Conservation (phyloP, 1,140 invertebrate species). For the Drosophila nigrodunni region DNA sequence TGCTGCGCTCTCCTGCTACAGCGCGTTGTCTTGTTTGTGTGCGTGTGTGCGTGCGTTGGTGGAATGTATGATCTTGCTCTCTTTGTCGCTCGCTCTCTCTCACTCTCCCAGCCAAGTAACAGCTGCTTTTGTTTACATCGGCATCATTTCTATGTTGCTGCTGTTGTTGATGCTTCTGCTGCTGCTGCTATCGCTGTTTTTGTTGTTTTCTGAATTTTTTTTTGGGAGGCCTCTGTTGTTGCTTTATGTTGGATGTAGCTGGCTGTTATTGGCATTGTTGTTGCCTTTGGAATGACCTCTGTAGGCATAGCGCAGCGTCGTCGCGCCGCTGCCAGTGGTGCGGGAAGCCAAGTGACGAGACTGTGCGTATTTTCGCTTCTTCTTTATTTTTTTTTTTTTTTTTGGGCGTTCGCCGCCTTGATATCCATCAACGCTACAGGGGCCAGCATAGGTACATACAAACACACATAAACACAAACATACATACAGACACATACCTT, state of each 20-base stretch:
- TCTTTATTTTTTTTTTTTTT: constrained; percentile 15
- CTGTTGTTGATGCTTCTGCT: constrained; percentile 36
- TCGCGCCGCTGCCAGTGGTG: constrained; percentile 14
- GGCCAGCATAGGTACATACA: constrained; percentile 20
- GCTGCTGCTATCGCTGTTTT: constrained; percentile 30
- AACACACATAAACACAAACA: no score
- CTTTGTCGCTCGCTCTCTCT: constrained; percentile 21
- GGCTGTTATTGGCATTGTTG: constrained; percentile 71
- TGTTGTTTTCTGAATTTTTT: constrained; percentile 49
- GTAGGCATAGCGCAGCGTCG: constrained; percentile 64
- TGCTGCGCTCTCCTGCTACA: neutral
- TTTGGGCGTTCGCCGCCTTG: constrained; percentile 47
- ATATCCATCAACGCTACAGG: constrained; percentile 58
- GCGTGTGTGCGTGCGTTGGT: neutral
- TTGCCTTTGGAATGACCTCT: constrained; percentile 84
- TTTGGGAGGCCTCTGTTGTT: constrained; percentile 35
- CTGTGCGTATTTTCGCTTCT: constrained; percentile 3
- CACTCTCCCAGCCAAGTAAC: constrained; percentile 39
- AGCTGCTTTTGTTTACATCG: constrained; percentile 79
- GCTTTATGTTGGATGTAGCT: constrained; percentile 58
- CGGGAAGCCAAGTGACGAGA: constrained; percentile 1
- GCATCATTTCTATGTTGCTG: constrained; percentile 42
- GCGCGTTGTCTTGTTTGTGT: neutral
- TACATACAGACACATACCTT: neutral
- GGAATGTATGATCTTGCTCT: constrained; percentile 29